Base-by-base conservation (phyloP, 2,113 vertebrate genomes). In the Ardeotis arabs region DNA sequence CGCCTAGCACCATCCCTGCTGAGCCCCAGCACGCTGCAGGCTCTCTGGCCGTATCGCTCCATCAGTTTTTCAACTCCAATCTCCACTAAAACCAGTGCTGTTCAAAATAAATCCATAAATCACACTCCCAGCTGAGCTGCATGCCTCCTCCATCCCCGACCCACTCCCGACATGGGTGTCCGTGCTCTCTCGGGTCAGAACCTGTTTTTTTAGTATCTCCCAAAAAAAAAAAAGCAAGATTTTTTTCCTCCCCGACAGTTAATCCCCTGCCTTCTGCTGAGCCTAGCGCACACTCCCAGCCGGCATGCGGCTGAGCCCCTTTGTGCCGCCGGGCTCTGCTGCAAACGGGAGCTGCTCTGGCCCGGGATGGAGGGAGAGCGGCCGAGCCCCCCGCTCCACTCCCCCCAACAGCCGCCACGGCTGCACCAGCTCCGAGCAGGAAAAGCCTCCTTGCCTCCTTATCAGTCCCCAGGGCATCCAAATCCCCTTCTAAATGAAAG, bases 401-500 rank as follows among this genome's bases (percentile, higher is more conserved):
- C 10, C 39, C 62, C 52, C 8, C 69, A 3, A 9, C 28, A 53
- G 6, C 59, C 31, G 35, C 18, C 35, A 1, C 0, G 7, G 45
- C 76, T 6, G 17, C 68, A 27, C 12, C 0, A 7, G 29, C 67
- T 83, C 76, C 12, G 89, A 74, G 66, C 53, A 86, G 79, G 86
- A 93, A 94, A 93, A 93, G 39, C 70, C 75, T 94, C 88, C 59
- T 62, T 7, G 37, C 8, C 59, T 86, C 86, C 80, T 96, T 97
- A 97, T 95, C 95, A 90, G 93, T 93, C 95, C 95, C 94, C 55
- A 56, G 96, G 89, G 95, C 56, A 74, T 44, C 60, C 64, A 95
- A 96, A 97, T 96, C 94, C 91, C n/a, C 47, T 64, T 9, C 35
- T 63, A 92, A 95, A 95, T 7, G 50, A 77, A 89, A 90, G 70